Percentiles rank a stretch among this genome's conserved stretches.
phyloP scores from a whole-genome alignment of 2,113 vertebrate species.

The Thalassoma bifasciatum region DNA sequence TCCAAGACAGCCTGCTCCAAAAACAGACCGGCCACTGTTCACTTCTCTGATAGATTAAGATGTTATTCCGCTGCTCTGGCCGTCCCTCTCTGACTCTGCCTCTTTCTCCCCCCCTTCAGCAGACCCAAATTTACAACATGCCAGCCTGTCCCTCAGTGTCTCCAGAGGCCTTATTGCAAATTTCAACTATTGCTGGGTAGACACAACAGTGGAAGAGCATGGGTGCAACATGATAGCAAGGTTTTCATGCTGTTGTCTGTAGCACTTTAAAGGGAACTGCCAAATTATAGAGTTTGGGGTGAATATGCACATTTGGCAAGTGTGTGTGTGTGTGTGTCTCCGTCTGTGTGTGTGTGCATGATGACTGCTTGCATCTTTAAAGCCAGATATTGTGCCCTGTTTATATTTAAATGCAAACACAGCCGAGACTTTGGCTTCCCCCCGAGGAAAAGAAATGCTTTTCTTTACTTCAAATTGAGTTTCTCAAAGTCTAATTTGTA shows the following conservation, averaged over 20 bases:
- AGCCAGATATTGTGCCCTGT: slow-evolving; percentile 70
- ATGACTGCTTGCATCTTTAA: slow-evolving; percentile 68
- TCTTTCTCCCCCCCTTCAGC: slow-evolving; percentile 4
- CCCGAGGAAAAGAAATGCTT: slow-evolving; percentile 67
- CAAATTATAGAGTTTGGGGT: slow-evolving; percentile 32
- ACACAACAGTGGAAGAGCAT: slow-evolving; percentile 55
- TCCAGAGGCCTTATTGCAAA: slow-evolving; percentile 56
- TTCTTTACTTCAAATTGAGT: slow-evolving; percentile 81
- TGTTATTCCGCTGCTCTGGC: slow-evolving; percentile 76
- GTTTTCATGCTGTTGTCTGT: slow-evolving; percentile 41
- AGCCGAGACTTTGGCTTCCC: slow-evolving; percentile 72
- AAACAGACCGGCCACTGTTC: slow-evolving; percentile 83
- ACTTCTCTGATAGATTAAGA: slow-evolving; percentile 81
- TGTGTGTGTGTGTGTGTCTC: slow-evolving; percentile 14
- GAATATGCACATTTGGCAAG: slow-evolving; percentile 25
- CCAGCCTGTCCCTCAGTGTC: slow-evolving; percentile 34
- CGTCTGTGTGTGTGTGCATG: slow-evolving; percentile 36
- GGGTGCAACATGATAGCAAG: slow-evolving; percentile 50
- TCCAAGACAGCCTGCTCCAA: slow-evolving; percentile 80
- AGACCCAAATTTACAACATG: slow-evolving; percentile 45
- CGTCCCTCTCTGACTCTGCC: slow-evolving; percentile 50
- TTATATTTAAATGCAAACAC: slow-evolving; percentile 82
- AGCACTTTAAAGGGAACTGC: slow-evolving; percentile 29
- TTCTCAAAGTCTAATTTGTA: slow-evolving; percentile 82
- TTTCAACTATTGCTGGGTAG: slow-evolving; percentile 56